Percentiles rank a stretch among this genome's conserved stretches.
Conservation (phyloP, 2,113 vertebrate species). For the Apistogramma diplotaenia region DNA sequence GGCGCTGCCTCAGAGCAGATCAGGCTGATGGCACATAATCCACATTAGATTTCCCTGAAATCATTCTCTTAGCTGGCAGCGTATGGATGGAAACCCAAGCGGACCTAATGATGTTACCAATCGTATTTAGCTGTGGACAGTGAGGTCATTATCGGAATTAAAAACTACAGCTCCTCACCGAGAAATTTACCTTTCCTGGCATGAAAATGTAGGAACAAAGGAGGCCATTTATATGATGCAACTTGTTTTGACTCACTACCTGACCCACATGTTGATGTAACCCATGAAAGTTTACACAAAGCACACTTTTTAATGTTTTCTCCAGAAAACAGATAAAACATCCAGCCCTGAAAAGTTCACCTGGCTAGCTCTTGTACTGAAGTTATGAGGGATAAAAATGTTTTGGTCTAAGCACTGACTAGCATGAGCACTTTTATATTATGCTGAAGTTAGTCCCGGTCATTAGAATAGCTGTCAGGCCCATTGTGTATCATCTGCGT, state of each 20-base stretch:
- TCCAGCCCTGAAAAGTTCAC: not conserved
- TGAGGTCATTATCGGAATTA: conserved; percentile 6
- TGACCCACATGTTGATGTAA: too few species aligned
- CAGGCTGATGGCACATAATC: conserved; percentile 4
- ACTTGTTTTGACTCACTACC: too few species aligned
- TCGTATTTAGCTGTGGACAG: not conserved
- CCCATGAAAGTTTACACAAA: too few species aligned
- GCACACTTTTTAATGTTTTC: not conserved
- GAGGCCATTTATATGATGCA: not conserved
- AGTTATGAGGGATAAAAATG: not conserved
- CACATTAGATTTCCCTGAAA: not conserved
- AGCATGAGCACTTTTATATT: not conserved
- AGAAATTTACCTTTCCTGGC: not conserved
- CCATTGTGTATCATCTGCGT: too few species aligned
- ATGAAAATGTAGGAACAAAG: fast-evolving
- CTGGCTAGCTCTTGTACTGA: not conserved
- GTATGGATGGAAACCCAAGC: not conserved
- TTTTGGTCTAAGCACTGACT: not conserved
- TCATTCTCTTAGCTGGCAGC: not conserved
- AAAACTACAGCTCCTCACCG: not conserved
- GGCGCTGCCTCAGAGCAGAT: not conserved
- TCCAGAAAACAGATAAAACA: too few species aligned
- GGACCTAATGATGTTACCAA: conserved; percentile 9
- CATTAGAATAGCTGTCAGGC: not conserved
- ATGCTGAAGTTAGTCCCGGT: not conserved